Evolutionary conservation across 30 jellyfish, hydroid and myxozoan genomes (phyloP).

Genomic region (Catostylus mosaicus): DNA sequence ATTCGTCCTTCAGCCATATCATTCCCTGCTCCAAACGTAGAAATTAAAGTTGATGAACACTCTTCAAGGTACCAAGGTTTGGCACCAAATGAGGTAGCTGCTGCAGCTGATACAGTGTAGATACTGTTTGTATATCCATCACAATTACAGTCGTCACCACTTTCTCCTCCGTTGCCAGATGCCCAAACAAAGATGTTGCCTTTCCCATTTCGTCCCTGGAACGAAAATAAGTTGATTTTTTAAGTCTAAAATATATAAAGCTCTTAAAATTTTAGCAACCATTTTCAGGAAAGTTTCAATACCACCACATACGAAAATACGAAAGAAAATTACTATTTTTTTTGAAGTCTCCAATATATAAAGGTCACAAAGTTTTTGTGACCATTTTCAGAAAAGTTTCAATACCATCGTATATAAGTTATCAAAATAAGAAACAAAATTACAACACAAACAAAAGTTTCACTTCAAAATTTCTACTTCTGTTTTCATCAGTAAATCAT

Average conservation of each 20-base stretch:
- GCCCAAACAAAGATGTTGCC: slow-evolving; percentile 99
- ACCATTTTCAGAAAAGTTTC: too few species aligned
- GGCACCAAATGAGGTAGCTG: slow-evolving; percentile 84
- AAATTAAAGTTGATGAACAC: slow-evolving; percentile 91
- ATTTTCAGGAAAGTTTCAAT: too few species aligned
- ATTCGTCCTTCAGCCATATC: slow-evolving; percentile 51
- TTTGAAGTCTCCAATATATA: too few species aligned
- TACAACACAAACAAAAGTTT: too few species aligned
- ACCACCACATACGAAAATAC: too few species aligned
- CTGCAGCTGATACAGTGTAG: slow-evolving; percentile 96
- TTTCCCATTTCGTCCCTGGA: slow-evolving; percentile 95
- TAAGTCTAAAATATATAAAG: neutral
- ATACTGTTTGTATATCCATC: slow-evolving; percentile 99
- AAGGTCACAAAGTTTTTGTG: too few species aligned
- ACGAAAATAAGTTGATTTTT: neutral
- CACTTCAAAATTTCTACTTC: too few species aligned
- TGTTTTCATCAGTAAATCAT: too few species aligned
- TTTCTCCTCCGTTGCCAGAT: slow-evolving; percentile 97
- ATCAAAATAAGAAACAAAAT: too few species aligned
- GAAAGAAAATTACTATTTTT: too few species aligned
- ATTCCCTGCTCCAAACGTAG: slow-evolving; percentile 90
- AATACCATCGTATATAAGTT: too few species aligned
- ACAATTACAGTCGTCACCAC: slow-evolving; percentile 94
- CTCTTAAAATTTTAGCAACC: too few species aligned
- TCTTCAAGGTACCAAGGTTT: slow-evolving; percentile 92